phyloP scores from a whole-genome alignment of 2,113 vertebrate genomes.

The Cyrtonyx montezumae region DNA sequence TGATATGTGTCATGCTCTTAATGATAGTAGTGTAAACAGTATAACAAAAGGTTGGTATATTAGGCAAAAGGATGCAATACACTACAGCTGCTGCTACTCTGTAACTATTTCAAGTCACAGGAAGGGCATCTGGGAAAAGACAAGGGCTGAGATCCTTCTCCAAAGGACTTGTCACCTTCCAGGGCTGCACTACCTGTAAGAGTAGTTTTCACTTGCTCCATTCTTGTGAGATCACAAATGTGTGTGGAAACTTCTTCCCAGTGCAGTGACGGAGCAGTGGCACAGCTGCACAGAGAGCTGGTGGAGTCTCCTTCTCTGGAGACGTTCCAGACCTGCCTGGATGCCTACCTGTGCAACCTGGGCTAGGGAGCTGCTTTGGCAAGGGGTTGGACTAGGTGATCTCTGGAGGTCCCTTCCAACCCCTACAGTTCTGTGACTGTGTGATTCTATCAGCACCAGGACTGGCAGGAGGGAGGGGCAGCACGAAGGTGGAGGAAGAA shows the following conservation, averaged over 20 bases:
- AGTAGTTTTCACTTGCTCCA: not conserved
- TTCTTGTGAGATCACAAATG: not conserved
- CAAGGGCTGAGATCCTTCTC: not conserved
- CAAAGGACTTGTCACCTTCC: rapidly evolving
- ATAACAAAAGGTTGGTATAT: not conserved
- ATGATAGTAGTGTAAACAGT: not conserved
- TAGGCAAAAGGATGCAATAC: not conserved
- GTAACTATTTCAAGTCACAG: not conserved
- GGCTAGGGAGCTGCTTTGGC: too few relatives aligned
- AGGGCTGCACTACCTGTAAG: rapidly evolving
- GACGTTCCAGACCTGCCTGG: too few relatives aligned
- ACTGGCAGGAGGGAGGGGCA: not conserved
- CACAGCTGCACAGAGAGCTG: too few relatives aligned
- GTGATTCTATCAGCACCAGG: not conserved
- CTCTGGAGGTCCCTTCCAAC: too few relatives aligned
- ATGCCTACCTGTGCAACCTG: too few relatives aligned
- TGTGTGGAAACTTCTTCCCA: too few relatives aligned
- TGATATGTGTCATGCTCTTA: not conserved
- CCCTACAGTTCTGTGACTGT: too few relatives aligned
- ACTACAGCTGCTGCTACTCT: not conserved
- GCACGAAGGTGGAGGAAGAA: not conserved
- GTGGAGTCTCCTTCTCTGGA: too few relatives aligned
- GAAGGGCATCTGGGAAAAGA: not conserved
- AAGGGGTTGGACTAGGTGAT: too few relatives aligned
- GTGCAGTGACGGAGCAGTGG: too few relatives aligned